These are phyloP conservation scores for Pseudanteris insignis DNA, from an alignment of 2,888 invertebrate species.

Conservation along the genomic window DNA sequence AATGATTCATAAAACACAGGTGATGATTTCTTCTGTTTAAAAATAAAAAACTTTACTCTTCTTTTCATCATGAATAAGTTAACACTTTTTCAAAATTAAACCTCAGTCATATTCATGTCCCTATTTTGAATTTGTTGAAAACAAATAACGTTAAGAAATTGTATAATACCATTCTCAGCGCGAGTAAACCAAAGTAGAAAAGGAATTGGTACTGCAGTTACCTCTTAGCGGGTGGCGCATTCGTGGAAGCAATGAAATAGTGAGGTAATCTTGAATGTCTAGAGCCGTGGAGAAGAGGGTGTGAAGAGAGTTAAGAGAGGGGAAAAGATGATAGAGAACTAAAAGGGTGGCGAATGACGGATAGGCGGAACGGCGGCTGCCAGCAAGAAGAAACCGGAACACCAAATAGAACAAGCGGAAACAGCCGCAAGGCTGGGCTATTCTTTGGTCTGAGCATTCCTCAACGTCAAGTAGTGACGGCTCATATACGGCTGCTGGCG, in stretches of 20 bases:
- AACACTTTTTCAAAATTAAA: too few relatives aligned
- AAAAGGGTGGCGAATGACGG: conserved; percentile 43
- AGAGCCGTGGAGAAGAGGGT: conserved; percentile 48
- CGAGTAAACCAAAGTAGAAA: conserved; percentile 26
- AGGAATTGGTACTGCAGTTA: conserved; percentile 61
- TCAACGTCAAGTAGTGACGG: conserved; percentile 47
- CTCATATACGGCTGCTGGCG: conserved; percentile 49
- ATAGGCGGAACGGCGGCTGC: conserved; percentile 20
- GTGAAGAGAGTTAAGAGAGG: conserved; percentile 36
- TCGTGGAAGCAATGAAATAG: conserved; percentile 60
- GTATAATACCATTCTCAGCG: conserved; percentile 22
- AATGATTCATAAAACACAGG: too few relatives aligned
- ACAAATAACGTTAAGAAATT: conserved; percentile 8
- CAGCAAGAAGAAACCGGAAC: conserved; percentile 44
- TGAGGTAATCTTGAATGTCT: conserved; percentile 62
- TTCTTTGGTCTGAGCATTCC: conserved; percentile 62
- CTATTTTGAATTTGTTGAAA: too few relatives aligned
- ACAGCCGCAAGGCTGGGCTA: conserved; percentile 51
- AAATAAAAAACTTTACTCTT: too few relatives aligned
- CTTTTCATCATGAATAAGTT: too few relatives aligned
- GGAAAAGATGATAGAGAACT: conserved; percentile 5
- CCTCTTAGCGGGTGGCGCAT: conserved; percentile 59
- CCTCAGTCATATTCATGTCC: too few relatives aligned
- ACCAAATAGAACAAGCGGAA: conserved; percentile 45
- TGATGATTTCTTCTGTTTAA: too few relatives aligned